Base-by-base conservation (phyloP, 2,888 invertebrate genomes). In the Loripinus fragilis region DNA sequence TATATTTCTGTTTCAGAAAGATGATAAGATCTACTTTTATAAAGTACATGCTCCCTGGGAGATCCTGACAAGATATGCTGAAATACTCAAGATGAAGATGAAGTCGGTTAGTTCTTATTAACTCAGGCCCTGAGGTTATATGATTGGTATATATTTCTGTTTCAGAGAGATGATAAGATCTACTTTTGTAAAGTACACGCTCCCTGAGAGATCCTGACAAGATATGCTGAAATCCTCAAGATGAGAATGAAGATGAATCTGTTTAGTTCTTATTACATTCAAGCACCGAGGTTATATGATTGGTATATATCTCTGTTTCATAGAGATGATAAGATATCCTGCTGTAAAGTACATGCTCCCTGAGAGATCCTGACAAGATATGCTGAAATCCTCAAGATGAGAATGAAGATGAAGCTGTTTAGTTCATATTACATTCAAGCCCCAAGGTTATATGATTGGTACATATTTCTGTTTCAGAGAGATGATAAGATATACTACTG, bases 211-310 rank as follows among this genome's bases (percentile, higher is more conserved):
- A 97, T 98, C 8, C 94, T 98, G 70, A 95, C 96, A 86, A 95
- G 97, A 88, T 98, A 98, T 94, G 96, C 97, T 80, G 98, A 98
- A 94, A 97, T 98, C 89, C 95, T 98, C 88, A 98, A 98, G 93
- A 95, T 98, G 33, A n/a, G n/a, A n/a, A n/a, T n/a, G n/a, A 98
- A 98, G 2, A 98, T 98, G 97, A 97, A 96, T 95, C 96, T 96
- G 95, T 96, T 97, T 92, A n/a, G n/a, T n/a, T n/a, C n/a, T n/a
- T n/a, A n/a, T n/a, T n/a, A n/a, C n/a, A 91, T 90, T 68, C 33
- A 52, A n/a, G 52, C 17, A 8, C 17, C n/a, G n/a, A n/a, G n/a
- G n/a, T n/a, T n/a, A n/a, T n/a, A n/a, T n/a, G n/a, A n/a, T n/a
- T n/a, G n/a, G n/a, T n/a, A n/a, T n/a, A n/a, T n/a, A n/a, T n/a